Percentiles rank a stretch among this genome's conserved stretches.
These are phyloP conservation scores for Tetragonula carbonaria DNA, from an alignment of 2,888 invertebrate species.

Conservation along the genomic window DNA sequence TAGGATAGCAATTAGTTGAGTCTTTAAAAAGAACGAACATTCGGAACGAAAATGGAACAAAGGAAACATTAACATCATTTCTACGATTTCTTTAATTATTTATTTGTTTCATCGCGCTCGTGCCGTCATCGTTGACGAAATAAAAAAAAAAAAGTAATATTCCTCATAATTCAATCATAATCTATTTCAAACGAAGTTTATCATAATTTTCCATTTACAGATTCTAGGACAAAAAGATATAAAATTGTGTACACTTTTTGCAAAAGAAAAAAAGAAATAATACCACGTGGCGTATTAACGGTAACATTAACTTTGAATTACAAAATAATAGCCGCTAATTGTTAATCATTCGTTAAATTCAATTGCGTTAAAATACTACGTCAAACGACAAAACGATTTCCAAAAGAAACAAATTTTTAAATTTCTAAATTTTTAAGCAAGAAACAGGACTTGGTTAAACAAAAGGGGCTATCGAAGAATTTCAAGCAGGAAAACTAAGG, in stretches of 20 bases:
- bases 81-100: slow-evolving; percentile 5
- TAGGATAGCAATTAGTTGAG: slow-evolving; percentile 25
- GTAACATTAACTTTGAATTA: no score
- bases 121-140: not conserved
- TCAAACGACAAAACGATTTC: not conserved
- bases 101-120: not conserved
- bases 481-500: no score
- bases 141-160: not conserved
- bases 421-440: not conserved
- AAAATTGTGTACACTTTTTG: no score
- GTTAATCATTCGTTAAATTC: not conserved
- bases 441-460: not conserved
- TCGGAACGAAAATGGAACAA: not conserved
- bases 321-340: not conserved
- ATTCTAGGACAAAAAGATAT: not conserved
- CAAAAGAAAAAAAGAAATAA: no score
- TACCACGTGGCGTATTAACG: no score
- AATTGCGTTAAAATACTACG: no score
- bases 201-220: not conserved
- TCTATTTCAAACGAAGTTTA: not conserved
- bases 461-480: no score
- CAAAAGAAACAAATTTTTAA: not conserved
- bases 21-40: slow-evolving; percentile 13
- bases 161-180: not conserved
- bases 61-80: slow-evolving; percentile 7